Percentiles rank a stretch among this genome's conserved stretches.
These are phyloP conservation scores for Moxostoma hubbsi DNA, from an alignment of 2,797 vertebrate genomes.

Conservation along the genomic window DNA sequence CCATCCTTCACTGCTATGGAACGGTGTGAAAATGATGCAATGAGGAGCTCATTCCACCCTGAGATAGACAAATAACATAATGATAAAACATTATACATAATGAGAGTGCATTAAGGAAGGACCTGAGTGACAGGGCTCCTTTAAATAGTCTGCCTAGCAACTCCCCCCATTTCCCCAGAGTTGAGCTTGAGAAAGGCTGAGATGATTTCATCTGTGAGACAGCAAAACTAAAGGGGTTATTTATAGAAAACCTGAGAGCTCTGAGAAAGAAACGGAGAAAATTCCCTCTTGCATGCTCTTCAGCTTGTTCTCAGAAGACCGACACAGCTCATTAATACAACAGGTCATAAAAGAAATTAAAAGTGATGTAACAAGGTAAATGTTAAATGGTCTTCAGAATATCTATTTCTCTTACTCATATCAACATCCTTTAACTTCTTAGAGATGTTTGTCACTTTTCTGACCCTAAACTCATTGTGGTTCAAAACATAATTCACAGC, in stretches of 20 bases:
- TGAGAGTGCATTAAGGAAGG: neutral
- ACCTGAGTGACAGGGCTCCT: slow-evolving; percentile 75
- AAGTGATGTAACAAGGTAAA: neutral
- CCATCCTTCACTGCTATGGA: slow-evolving; percentile 96
- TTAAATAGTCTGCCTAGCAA: slow-evolving; percentile 82
- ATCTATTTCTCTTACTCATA: neutral
- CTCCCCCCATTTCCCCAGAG: slow-evolving; percentile 67
- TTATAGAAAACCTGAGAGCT: slow-evolving; percentile 79
- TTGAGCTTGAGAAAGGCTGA: slow-evolving; percentile 64
- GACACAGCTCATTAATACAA: neutral
- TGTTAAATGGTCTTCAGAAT: slow-evolving; percentile 5
- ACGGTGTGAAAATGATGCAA: slow-evolving; percentile 97
- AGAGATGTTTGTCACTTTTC: neutral
- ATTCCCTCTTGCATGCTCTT: slow-evolving; percentile 58
- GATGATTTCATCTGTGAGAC: slow-evolving; percentile 80
- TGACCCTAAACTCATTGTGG: neutral
- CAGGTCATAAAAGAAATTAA: neutral
- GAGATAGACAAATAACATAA: slow-evolving; percentile 52
- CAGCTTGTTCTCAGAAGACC: slow-evolving; percentile 58
- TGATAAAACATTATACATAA: neutral
- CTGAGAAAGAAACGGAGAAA: slow-evolving; percentile 51
- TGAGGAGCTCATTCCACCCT: slow-evolving; percentile 98
- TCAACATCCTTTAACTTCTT: neutral
- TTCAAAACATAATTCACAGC: too few relatives aligned
- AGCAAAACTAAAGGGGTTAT: slow-evolving; percentile 81